Conservation (phyloP, 1,140 invertebrate genomes). For the Bombus fervidus region DNA sequence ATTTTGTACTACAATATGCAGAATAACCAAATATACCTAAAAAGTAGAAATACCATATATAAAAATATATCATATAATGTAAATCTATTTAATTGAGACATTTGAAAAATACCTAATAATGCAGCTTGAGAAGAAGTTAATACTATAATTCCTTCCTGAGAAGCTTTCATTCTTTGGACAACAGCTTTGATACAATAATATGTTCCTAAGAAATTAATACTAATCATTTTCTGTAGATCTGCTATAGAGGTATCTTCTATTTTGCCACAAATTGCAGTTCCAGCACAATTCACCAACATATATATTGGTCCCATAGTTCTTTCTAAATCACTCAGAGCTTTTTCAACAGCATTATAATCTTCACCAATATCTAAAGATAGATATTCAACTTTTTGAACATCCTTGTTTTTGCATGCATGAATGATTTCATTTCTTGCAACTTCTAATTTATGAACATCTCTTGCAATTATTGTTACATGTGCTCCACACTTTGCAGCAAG, state of each 20-base stretch:
- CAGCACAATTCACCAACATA: conserved; percentile 96
- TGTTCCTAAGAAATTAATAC: conserved; percentile 89
- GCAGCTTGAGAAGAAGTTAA: conserved; percentile 95
- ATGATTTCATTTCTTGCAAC: conserved; percentile 79
- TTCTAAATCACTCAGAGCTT: conserved; percentile 85
- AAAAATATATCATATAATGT: not conserved
- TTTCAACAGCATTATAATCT: conserved; percentile 85
- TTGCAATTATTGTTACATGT: conserved; percentile 94
- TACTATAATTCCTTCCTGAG: conserved; percentile 89
- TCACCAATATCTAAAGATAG: conserved; percentile 89
- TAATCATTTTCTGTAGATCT: conserved; percentile 88
- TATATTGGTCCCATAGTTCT: conserved; percentile 89
- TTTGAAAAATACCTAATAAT: conserved; percentile 87
- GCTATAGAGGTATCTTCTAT: conserved; percentile 91
- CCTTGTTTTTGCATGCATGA: conserved; percentile 67
- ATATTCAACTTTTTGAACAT: conserved; percentile 87
- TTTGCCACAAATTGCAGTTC: conserved; percentile 89
- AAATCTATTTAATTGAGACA: not conserved
- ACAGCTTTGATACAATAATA: conserved; percentile 88
- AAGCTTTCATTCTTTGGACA: conserved; percentile 87
- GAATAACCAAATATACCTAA: conserved; percentile 93
- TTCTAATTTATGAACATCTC: conserved; percentile 88
- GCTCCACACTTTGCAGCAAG: conserved; percentile 91
- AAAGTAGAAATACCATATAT: conserved; percentile 3
- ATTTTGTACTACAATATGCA: conserved; percentile 96